These are phyloP conservation scores for Ptychodera flava DNA, from an alignment of 35 echinoderm and acorn worm genomes.

Conservation along the genomic window DNA sequence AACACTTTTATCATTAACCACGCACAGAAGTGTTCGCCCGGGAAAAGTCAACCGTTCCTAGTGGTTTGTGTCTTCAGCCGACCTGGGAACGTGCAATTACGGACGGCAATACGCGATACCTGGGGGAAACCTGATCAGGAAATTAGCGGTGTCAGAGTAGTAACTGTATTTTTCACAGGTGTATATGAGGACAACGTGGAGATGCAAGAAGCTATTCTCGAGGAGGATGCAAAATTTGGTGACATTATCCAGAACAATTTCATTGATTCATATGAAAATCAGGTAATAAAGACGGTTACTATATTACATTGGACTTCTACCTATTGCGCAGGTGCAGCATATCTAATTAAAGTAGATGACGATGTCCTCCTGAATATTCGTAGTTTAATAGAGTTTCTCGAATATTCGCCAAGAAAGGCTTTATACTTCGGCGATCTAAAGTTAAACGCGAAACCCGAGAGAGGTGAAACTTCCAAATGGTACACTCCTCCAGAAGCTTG, in stretches of 20 bases:
- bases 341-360: background rate
- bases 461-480: background rate
- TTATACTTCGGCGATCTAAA: background rate
- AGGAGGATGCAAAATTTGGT: background rate
- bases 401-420: background rate
- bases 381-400: background rate
- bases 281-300: background rate
- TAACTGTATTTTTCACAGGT: background rate
- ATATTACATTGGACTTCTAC: background rate
- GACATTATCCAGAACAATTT: background rate
- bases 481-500: background rate
- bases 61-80: background rate
- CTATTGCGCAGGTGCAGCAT: background rate
- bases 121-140: background rate
- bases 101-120: background rate
- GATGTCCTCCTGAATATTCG: background rate
- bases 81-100: background rate
- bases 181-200: background rate
- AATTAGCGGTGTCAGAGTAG: background rate
- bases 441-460: background rate
- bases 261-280: background rate
- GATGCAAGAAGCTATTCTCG: background rate
- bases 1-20: background rate
- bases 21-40: background rate
- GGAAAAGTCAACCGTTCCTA: background rate